Base-by-base conservation (phyloP, 2,113 vertebrate species). In the Etheostoma spectabile region DNA sequence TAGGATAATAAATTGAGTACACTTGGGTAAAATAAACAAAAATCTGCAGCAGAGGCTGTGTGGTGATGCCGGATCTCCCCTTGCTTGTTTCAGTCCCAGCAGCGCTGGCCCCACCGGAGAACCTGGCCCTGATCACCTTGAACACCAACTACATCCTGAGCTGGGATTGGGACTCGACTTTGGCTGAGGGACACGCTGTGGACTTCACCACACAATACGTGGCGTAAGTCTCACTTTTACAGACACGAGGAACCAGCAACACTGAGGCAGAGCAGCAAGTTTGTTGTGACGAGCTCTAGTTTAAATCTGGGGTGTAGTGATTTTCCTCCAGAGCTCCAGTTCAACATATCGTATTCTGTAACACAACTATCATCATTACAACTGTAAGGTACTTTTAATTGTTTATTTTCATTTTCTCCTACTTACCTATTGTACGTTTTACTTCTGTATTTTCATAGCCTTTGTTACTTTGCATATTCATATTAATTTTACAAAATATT, bases 171-270 rank as follows among this genome's bases (percentile, higher is more conserved):
- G 19, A 77, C 30, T 76, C 13, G 11, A 65, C 49, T 3, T 4
- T 60, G 0, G 38, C 57, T 4, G 30, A 33, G 8, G 12, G 33
- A 3, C 21, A 19, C 18, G n/a, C 1, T 1, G 86, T 87, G 45
- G 90, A 75, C 64, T 95, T 95, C 89, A 94, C 91, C 14, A 70
- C 80, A 14, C 71, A 95, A 68, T 94, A 45, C 42, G 14, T 94
- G 0, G 19, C 19, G 94, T 95, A 88, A 89, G 91, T 77, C 8
- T n/a, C 15, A 6, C n/a, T 15, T 33, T 59, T 21, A 49, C 56
- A 30, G 1, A 14, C n/a, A 0, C 14, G n/a, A 42, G 33, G 35
- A 42, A 49, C 14, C 22, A 24, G 42, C 13, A 0, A 18, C 18
- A 21, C 33, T 61, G 33, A 61, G n/a, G 52, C 52, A 0, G 11